Base-by-base conservation (phyloP, 2,888 invertebrate species). In the Mystacides longicornis region DNA sequence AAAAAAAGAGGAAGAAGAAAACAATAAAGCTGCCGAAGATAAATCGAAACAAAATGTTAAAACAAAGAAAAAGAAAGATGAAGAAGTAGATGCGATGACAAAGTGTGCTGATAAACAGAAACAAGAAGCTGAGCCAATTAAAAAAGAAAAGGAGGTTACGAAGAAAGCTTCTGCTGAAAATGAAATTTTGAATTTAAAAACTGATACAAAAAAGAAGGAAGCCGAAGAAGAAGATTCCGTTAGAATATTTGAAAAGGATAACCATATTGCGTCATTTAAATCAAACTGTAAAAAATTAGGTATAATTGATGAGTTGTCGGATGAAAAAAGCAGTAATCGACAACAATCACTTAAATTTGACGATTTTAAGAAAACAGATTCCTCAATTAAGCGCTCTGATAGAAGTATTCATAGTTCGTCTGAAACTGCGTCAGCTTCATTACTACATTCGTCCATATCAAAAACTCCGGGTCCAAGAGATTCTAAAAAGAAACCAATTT, bases 401-500 rank as follows among this genome's bases (percentile, higher is more conserved):
- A 51, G 56, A 43, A 46, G 53, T 16, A 45, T 23, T 3, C 54
- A 57, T 49, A 57, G 55, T 48, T 50, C 37, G 46, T 58, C 58
- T 18, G 51, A 55, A 20, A 45, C 58, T 2, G 23, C 54, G 2
- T 55, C 54, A 20, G 33, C 27, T 4, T 23, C 27, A 5, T 49
- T 51, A 48, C 47, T 48, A 47, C 21, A 51, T 23, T 43, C 54
- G n/a, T 37, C 56, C 2, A 42, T 46, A 16, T 50, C 43, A 50
- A 59, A 56, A 54, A 27, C 22, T 3, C 54, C 55, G 11, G 56
- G 67, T 11, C 66, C 69, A 11, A 72, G 81, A 46, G 83, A 84
- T 66, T 71, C 77, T 0, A 82, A 80, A 58, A 79, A 83, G 62
- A 85, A 85, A 65, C 88, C 92, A 0, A 78, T 83, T 62, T 92